Conservation (phyloP, 1,140 invertebrate genomes). For the Pseudomyrmex flavicornis region DNA sequence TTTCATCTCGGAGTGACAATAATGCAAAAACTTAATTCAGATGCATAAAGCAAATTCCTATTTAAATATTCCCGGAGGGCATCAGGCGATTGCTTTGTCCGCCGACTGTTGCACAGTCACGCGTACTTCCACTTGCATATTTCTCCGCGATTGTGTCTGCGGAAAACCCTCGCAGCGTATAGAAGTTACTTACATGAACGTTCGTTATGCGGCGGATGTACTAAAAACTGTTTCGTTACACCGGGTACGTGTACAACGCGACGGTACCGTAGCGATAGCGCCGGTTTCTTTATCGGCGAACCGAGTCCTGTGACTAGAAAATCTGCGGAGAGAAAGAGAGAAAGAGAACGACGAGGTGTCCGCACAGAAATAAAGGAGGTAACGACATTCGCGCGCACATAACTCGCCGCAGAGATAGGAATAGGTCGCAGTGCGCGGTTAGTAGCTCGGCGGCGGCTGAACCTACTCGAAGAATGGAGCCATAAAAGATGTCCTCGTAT, state of each 20-base stretch:
- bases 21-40: constrained; percentile 45
- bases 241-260: constrained; percentile 42
- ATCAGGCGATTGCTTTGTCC: constrained; percentile 52
- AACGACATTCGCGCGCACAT: constrained; percentile 71
- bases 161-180: constrained; percentile 25
- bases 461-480: constrained; percentile 73
- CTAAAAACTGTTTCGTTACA: constrained; percentile 56
- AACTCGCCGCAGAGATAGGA: constrained; percentile 66
- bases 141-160: constrained; percentile 44
- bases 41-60: constrained; percentile 42
- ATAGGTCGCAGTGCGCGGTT: constrained; percentile 65
- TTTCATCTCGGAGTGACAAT: constrained; percentile 36
- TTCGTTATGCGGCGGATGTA: constrained; percentile 35
- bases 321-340: constrained; percentile 14
- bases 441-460: constrained; percentile 54
- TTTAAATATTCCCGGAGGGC: constrained; percentile 59
- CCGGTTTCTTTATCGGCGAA: constrained; percentile 68
- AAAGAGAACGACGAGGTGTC: not conserved
- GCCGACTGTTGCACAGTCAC: constrained; percentile 49
- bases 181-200: constrained; percentile 5
- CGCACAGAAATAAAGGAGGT: constrained; percentile 66
- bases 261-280: constrained; percentile 62
- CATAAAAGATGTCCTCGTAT: constrained; percentile 73
- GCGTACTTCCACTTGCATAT: constrained; percentile 55
- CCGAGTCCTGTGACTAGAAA: constrained; percentile 17